phyloP scores from a whole-genome alignment of 2,888 invertebrate species.

The Sphaerophoria rueppellii region DNA sequence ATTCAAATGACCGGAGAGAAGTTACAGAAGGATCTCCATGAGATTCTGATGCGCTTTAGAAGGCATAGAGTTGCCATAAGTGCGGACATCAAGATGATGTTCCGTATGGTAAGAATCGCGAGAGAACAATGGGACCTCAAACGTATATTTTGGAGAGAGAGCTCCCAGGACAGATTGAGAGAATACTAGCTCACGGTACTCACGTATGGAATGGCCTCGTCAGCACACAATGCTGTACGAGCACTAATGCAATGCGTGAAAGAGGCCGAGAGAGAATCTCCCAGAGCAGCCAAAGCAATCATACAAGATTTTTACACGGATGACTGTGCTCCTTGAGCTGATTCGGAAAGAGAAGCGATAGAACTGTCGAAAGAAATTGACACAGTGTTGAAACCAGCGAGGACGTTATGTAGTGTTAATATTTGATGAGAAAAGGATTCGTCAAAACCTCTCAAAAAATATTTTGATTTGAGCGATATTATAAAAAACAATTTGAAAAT shows the following conservation, averaged over 20 bases:
- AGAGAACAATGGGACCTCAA: constrained; percentile 2
- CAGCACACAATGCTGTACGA: not conserved
- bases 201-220: constrained; percentile 11
- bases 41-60: not conserved
- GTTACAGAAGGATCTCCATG: no score
- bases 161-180: not conserved
- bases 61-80: not conserved
- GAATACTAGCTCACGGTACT: not conserved
- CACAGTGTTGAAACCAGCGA: no score
- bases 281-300: not conserved
- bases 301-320: not conserved
- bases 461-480: no score
- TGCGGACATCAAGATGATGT: not conserved
- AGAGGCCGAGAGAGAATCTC: not conserved
- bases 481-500: no score
- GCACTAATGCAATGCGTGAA: not conserved
- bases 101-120: not conserved
- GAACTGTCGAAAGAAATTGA: no score
- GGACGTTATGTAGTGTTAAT: no score
- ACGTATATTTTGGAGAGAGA: not conserved
- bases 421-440: no score
- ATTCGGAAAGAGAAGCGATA: no score
- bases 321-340: not conserved
- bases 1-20: no score
- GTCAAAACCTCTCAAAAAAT: no score